Conservation (phyloP, 2,888 invertebrate species). For the Ochropleura leucogaster region DNA sequence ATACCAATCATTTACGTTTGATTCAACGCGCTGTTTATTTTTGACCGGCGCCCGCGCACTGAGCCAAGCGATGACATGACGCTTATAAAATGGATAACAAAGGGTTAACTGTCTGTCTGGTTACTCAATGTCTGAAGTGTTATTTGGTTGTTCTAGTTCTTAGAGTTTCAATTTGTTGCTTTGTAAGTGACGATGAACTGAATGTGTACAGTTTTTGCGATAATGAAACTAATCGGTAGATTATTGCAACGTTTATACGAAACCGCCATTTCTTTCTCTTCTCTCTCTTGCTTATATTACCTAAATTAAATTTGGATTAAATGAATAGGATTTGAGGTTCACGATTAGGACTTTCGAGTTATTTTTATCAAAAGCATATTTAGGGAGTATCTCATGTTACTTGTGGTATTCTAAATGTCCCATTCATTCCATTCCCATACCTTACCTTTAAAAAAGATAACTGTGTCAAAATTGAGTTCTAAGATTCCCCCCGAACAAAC, state of each 20-base stretch:
- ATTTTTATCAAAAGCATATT: not conserved
- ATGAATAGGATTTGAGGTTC: not conserved
- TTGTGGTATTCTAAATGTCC: not conserved
- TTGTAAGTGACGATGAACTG: conserved; percentile 4
- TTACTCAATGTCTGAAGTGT: conserved; percentile 18
- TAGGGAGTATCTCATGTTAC: not conserved
- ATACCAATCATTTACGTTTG: conserved; percentile 52
- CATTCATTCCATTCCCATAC: too few species aligned
- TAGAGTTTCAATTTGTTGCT: not conserved
- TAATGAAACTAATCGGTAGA: not conserved
- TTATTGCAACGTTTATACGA: not conserved
- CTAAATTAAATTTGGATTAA: not conserved
- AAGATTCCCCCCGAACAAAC: too few species aligned
- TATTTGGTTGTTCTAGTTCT: conserved; percentile 25
- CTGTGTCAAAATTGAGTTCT: too few species aligned
- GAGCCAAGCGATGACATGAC: conserved; percentile 48
- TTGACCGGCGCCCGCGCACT: conserved; percentile 39
- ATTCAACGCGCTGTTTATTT: conserved; percentile 55
- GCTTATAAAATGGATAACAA: conserved; percentile 50
- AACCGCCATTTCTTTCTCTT: not conserved
- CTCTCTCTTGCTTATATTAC: not conserved
- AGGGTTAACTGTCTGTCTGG: conserved; percentile 35
- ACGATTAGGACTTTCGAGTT: not conserved
- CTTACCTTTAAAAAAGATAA: too few species aligned
- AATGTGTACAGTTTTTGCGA: not conserved